These are phyloP conservation scores for Micrasema longulum DNA, from an alignment of 1,140 invertebrate genomes.

Conservation along the genomic window DNA sequence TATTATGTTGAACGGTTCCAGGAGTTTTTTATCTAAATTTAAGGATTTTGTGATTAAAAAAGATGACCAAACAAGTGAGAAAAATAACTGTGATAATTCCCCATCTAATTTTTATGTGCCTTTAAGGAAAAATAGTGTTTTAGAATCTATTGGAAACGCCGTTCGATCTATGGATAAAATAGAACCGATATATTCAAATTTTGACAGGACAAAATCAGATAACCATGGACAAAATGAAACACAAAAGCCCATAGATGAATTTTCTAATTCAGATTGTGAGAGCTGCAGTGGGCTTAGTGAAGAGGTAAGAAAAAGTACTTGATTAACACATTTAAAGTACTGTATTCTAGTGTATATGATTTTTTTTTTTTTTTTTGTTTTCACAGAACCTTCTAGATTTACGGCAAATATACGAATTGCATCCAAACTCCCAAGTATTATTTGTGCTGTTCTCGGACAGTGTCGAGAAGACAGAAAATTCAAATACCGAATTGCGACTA, in stretches of 20 bases:
- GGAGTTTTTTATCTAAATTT: slow-evolving; percentile 23
- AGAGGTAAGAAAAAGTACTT: too few species aligned
- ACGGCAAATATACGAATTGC: slow-evolving; percentile 63
- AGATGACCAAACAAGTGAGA: slow-evolving; percentile 8
- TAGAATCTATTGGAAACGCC: too few species aligned
- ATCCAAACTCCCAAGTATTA: slow-evolving; percentile 60
- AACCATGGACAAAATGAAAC: too few species aligned
- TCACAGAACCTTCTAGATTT: slow-evolving; percentile 64
- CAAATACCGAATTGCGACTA: background rate
- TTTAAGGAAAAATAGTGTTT: too few species aligned
- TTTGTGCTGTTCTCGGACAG: slow-evolving; percentile 64
- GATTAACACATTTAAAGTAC: too few species aligned
- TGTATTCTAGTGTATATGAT: slow-evolving; percentile 7
- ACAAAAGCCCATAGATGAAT: too few species aligned
- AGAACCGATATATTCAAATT: too few species aligned
- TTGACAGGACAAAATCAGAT: too few species aligned
- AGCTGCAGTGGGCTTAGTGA: slow-evolving; percentile 43
- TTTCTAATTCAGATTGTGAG: slow-evolving; percentile 16
- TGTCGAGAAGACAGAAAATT: slow-evolving; percentile 11
- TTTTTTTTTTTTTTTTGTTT: slow-evolving; percentile 22
- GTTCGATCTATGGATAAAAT: too few species aligned
- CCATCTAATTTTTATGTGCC: slow-evolving; percentile 38
- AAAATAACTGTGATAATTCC: slow-evolving; percentile 23
- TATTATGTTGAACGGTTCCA: background rate
- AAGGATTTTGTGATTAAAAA: slow-evolving; percentile 12